Base-by-base conservation (phyloP, 2,797 vertebrate genomes). In the Spondyliosoma cantharus region DNA sequence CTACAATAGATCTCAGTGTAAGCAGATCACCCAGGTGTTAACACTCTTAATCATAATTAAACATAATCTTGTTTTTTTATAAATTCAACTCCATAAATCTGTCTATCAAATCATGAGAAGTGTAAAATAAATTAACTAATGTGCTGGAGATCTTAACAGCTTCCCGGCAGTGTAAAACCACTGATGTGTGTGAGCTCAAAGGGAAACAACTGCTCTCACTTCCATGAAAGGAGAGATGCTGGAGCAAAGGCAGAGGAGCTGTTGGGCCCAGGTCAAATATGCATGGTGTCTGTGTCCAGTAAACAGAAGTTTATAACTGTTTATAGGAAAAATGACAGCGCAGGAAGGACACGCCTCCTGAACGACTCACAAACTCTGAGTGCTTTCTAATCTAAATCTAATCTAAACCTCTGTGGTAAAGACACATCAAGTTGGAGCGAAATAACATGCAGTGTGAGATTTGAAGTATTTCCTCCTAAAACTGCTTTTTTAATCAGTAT, bases 211-310 rank as follows among this genome's bases (percentile, higher is more conserved):
- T 71, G 54, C n/a, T 68, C 37, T 70, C 22, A 42, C 48, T 79
- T 82, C 80, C 82, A 86, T 82, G 42, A 73, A 90, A 86, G 84
- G 83, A 82, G 27, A 2, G 16, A 12, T 37, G 48, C 46, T 52
- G 53, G 45, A 49, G 59, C 17, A n/a, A 57, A 63, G 3, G 46
- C 50, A 42, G 29, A 60, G 3, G 20, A 69, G 66, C 43, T 46
- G 20, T 50, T 81, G 56, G 53, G 8, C 8, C 14, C 4, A 2
- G 17, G 8, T 82, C 83, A 83, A 72, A 74, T 74, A 82, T 82
- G 52, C 56, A 29, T 42, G 5, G 1, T 45, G 16, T 67, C 63
- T 73, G 3, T 46, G 25, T 49, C 24, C 24, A 61, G 56, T 80
- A 86, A 84, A 83, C 65, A 86, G 2, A 83, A 78, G 13, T n/a